Conservation (phyloP, 2,888 invertebrate genomes). For the Tachina lurida region DNA sequence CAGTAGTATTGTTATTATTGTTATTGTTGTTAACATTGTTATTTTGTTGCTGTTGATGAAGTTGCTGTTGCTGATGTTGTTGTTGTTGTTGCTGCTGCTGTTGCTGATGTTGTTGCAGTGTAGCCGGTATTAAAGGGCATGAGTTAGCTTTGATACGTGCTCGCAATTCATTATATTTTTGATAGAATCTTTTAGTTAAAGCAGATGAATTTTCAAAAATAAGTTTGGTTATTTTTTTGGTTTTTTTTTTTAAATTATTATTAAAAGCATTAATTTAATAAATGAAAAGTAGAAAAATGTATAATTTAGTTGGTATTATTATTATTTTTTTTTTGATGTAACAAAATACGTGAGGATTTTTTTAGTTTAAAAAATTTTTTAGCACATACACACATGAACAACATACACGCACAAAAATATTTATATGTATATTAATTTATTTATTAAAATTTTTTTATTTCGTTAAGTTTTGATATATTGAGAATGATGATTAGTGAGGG, state of each 20-base stretch:
- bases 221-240: constrained; percentile 16
- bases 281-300: constrained; percentile 24
- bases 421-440: constrained; percentile 16
- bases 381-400: constrained; percentile 42
- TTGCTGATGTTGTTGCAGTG: constrained; percentile 81
- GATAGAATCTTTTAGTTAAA: constrained; percentile 88
- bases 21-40: constrained; percentile 76
- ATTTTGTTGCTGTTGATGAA: constrained; percentile 71
- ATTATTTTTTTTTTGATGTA: constrained; percentile 29
- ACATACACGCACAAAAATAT: constrained; percentile 52
- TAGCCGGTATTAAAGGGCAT: constrained; percentile 89
- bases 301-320: constrained; percentile 6
- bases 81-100: constrained; percentile 77
- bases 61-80: constrained; percentile 72
- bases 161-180: constrained; percentile 93
- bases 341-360: constrained; percentile 25
- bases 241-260: constrained; percentile 15
- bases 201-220: constrained; percentile 39
- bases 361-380: constrained; percentile 13
- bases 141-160: constrained; percentile 94
- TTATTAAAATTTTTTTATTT: constrained; percentile 32
- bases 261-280: constrained; percentile 34
- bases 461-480: constrained; percentile 38
- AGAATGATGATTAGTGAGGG: constrained; percentile 17
- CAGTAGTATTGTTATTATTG: constrained; percentile 74